Conservation (phyloP, 2,113 vertebrate genomes). For the Istiophorus platypterus region DNA sequence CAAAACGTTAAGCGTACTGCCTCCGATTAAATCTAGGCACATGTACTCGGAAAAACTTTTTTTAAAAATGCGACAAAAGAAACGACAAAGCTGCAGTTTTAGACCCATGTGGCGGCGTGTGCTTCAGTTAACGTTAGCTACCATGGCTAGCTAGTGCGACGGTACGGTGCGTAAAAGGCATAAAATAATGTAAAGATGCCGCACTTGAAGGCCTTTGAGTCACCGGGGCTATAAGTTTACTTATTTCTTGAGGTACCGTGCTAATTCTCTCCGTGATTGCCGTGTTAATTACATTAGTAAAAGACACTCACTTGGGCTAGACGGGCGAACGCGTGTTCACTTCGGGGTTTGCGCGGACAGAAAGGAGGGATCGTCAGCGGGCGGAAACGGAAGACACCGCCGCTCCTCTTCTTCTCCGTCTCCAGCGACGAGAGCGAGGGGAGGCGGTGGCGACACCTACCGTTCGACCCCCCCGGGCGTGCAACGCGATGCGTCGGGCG, state of each 20-base stretch:
- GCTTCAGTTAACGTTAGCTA: conserved; percentile 19
- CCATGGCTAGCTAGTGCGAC: neutral
- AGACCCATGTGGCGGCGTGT: conserved; percentile 37
- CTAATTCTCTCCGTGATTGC: rapidly evolving
- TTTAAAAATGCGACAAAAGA: neutral
- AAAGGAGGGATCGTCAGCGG: conserved; percentile 79
- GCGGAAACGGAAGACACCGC: conserved; percentile 41
- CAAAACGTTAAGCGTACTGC: rapidly evolving
- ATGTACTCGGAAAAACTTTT: neutral
- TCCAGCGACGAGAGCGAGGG: neutral
- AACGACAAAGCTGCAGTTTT: rapidly evolving
- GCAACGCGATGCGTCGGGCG: no score
- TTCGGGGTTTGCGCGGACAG: conserved; percentile 61
- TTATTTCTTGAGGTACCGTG: rapidly evolving
- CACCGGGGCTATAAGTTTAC: rapidly evolving
- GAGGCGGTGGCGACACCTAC: neutral
- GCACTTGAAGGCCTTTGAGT: rapidly evolving
- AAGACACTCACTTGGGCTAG: conserved; percentile 80
- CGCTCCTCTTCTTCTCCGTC: conserved; percentile 60
- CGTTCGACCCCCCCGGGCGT: neutral
- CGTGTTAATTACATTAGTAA: neutral
- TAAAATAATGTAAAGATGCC: rapidly evolving
- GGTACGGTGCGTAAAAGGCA: neutral
- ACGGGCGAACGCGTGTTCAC: conserved; percentile 75
- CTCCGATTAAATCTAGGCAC: rapidly evolving